A percentile compares a stretch with the other conserved stretches of the same genome.
Evolutionary conservation across 2,113 vertebrate species (phyloP).

Genomic region (Anolis sagrei): DNA sequence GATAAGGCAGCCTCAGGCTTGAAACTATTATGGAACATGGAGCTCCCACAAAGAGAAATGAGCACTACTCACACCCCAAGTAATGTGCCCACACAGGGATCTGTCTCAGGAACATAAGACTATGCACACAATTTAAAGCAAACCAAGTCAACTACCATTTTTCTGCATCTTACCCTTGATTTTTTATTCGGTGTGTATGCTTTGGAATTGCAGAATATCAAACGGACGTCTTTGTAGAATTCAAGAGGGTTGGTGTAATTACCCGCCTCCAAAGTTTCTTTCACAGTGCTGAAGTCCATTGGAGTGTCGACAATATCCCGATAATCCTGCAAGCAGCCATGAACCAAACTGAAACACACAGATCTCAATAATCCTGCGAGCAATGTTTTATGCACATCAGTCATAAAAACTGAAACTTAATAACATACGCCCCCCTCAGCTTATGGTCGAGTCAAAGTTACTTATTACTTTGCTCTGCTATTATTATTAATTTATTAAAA

Average conservation of each 20-base stretch:
- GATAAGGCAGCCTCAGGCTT: neutral
- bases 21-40: too few species aligned
- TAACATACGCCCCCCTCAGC: too few species aligned
- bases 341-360: neutral
- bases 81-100: neutral
- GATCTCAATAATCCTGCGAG: too few species aligned
- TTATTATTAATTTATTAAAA: too few species aligned
- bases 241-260: conserved; percentile 95
- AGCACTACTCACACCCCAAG: neutral
- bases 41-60: neutral
- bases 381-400: too few species aligned
- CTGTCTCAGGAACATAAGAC: neutral
- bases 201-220: conserved; percentile 98
- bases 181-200: conserved; percentile 99
- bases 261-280: conserved; percentile 87
- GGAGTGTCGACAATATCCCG: conserved; percentile 92
- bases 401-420: too few species aligned
- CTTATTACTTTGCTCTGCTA: too few species aligned
- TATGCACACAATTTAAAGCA: neutral
- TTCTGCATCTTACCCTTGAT: conserved; percentile 85
- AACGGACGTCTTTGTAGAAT: conserved; percentile 93
- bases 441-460: too few species aligned
- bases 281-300: conserved; percentile 95
- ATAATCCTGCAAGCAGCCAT: conserved; percentile 82
- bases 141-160: fast-evolving